Evolutionary conservation across 92 coral and sea anemone species (phyloP).

Genomic region (Epizoanthus stellaris): DNA sequence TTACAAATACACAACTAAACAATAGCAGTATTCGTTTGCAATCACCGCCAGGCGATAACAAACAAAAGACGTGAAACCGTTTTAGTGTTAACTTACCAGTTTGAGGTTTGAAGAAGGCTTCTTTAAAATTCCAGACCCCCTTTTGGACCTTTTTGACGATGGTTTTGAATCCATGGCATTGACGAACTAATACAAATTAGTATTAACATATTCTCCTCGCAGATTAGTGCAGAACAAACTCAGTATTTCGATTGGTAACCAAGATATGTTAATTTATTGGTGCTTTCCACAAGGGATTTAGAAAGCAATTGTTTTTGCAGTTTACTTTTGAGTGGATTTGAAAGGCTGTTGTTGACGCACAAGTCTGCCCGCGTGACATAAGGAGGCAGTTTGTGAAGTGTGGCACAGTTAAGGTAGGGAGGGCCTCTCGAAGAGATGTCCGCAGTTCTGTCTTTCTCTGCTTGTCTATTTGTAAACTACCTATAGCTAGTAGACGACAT

Average conservation of each 20-base stretch:
- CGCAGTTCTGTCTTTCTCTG: too few species aligned
- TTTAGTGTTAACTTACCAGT: slow-evolving; percentile 12
- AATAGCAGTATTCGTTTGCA: too few species aligned
- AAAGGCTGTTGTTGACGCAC: background rate
- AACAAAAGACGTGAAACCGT: too few species aligned
- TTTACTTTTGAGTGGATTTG: slow-evolving; percentile 29
- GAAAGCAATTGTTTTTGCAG: slow-evolving; percentile 22
- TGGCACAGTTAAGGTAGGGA: too few species aligned
- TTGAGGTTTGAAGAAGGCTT: slow-evolving; percentile 19
- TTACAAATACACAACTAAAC: too few species aligned
- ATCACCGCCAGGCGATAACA: too few species aligned
- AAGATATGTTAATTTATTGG: slow-evolving; percentile 19
- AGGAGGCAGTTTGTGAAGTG: too few species aligned
- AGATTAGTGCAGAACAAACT: background rate
- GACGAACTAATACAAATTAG: background rate
- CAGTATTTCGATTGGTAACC: slow-evolving; percentile 9
- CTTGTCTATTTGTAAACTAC: too few species aligned
- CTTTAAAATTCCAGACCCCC: slow-evolving; percentile 15
- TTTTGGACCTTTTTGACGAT: slow-evolving; percentile 16
- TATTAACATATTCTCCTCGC: background rate
- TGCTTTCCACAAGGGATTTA: slow-evolving; percentile 24
- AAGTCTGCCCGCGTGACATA: too few species aligned
- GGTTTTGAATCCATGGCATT: slow-evolving; percentile 1
- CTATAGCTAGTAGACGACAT: too few species aligned
- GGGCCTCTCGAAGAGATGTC: too few species aligned